Base-by-base conservation (phyloP, 2,888 invertebrate species). In the Eustalomyia histrio region DNA sequence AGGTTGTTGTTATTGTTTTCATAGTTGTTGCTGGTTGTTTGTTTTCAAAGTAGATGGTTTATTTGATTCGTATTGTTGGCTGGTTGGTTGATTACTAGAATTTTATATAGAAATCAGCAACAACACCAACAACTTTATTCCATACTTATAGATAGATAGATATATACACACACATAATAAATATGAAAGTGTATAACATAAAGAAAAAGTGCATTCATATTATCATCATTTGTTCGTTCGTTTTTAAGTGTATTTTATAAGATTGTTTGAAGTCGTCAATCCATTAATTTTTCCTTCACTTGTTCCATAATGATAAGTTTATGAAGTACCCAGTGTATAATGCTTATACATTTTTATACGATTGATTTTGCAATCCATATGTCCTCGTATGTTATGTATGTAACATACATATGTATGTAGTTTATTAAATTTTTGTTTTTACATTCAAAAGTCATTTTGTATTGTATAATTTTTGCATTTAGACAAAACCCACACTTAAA, bases 1-100 rank as follows among this genome's bases (percentile, higher is more conserved):
- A 71, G 69, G 76, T 76, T 79, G 67, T 61, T 63, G 35, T 61
- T 50, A 18, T 63, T 78, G 52, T 73, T 75, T 60, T n/a, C 14
- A 1, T 47, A n/a, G 14, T 63, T 76, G 67, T 63, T 75, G 64
- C 47, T 72, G 16, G 53, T n/a, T 63, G n/a, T 14, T 72, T 60
- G 9, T 76, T 64, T 4, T 53, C 65, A 21, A 47, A 0, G 47
- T 53, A 60, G 52, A 24, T 61, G 18, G 71, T 74, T 57, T 21
- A 53, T 47, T 29, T 29, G 6, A 29, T 29, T 29, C 6, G 29
- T 64, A 1, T 67, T 64, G 61, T 68, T 72, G 64, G 53, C 52
- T 72, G 71, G 53, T 47, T 71, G 63, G 39, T 18, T 50, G 64
- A 16, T 14, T 64, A 33, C 12, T 39, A 39, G 2, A 14, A 39